These are phyloP conservation scores for Encarsia formosa DNA, from an alignment of 2,888 invertebrate genomes.

Conservation along the genomic window DNA sequence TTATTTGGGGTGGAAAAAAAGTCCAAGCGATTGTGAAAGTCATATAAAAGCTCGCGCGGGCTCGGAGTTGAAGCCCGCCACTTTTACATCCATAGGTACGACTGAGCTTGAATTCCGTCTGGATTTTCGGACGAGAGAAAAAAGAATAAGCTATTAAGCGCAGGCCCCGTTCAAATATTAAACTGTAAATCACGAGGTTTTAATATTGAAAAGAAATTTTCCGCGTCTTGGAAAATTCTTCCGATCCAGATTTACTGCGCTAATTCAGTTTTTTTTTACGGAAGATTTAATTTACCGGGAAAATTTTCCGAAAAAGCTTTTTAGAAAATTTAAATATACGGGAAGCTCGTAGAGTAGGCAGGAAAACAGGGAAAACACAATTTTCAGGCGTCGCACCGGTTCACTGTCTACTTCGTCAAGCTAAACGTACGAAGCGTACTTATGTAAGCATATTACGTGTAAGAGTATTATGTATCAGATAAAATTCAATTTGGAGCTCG, in stretches of 20 bases:
- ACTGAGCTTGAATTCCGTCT: neutral
- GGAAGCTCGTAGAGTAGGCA: too few species aligned
- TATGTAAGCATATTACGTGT: constrained; percentile 2
- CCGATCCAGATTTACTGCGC: too few species aligned
- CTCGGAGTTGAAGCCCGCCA: neutral
- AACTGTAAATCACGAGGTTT: constrained; percentile 6
- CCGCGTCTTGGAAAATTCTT: too few species aligned
- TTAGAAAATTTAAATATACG: too few species aligned
- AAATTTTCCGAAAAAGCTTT: too few species aligned
- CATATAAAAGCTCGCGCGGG: constrained; percentile 15
- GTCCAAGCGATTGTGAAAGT: constrained; percentile 18
- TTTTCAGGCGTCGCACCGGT: too few species aligned
- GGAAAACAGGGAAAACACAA: too few species aligned
- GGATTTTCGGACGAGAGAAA: neutral
- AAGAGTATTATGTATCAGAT: neutral
- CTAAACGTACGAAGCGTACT: too few species aligned
- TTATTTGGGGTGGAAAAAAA: constrained; percentile 30
- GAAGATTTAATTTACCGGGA: too few species aligned
- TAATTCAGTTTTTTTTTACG: too few species aligned
- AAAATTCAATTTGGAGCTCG: neutral
- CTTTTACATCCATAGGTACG: neutral
- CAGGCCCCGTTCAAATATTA: constrained; percentile 2
- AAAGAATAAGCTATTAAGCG: neutral
- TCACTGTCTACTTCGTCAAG: too few species aligned
- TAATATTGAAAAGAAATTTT: neutral